Percentiles rank a stretch among this genome's conserved stretches.
Conservation (phyloP, 2,113 vertebrate species). For the Albula glossodonta region DNA sequence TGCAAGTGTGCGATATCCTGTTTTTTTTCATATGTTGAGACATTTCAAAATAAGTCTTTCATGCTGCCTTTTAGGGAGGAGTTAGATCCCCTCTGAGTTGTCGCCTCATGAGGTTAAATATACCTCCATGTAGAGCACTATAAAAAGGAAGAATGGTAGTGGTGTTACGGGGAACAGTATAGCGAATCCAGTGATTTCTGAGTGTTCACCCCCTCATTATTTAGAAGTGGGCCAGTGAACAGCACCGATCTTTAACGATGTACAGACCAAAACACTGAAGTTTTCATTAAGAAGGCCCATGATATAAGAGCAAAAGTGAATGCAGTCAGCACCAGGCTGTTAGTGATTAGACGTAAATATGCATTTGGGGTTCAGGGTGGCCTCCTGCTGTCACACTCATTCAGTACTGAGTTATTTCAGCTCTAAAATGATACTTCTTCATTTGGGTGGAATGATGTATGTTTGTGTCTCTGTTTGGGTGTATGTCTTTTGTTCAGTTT, state of each 20-base stretch:
- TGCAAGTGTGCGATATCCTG: conserved; percentile 64
- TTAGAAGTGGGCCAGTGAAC: too few species aligned
- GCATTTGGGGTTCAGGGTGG: not conserved
- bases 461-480: too few species aligned
- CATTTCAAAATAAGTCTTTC: conserved; percentile 17
- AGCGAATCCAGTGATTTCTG: too few species aligned
- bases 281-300: too few species aligned
- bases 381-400: not conserved
- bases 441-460: not conserved
- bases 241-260: too few species aligned
- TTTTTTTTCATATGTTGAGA: conserved; percentile 36
- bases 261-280: too few species aligned
- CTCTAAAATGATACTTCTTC: not conserved
- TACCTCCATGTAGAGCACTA: not conserved
- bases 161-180: not conserved
- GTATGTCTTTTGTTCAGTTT: not conserved
- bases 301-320: not conserved
- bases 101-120: not conserved
- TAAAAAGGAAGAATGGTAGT: not conserved
- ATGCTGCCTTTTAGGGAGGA: conserved; percentile 15
- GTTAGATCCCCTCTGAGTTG: not conserved
- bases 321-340: not conserved
- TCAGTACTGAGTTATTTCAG: not conserved
- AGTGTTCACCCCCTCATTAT: too few species aligned
- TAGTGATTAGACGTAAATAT: not conserved